Evolutionary conservation across 1,140 invertebrate genomes (phyloP).

Genomic region (Brachionus asplanchnoidis): DNA sequence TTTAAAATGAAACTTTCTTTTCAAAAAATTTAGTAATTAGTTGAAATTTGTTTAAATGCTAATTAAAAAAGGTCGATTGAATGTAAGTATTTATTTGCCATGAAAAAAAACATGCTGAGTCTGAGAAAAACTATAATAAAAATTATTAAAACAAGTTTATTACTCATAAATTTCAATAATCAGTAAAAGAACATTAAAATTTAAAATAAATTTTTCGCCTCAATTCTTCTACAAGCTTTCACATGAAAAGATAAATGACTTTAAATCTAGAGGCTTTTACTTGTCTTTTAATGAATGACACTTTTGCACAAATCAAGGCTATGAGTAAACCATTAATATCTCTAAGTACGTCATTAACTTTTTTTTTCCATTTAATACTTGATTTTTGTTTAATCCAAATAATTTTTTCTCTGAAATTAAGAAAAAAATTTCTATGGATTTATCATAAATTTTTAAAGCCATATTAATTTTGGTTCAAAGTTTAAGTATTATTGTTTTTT

Average conservation of each 20-base stretch:
- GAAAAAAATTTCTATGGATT: not conserved
- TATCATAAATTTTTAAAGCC: not conserved
- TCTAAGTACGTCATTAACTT: not conserved
- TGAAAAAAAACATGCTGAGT: not conserved
- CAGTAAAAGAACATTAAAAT: not conserved
- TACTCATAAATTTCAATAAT: not conserved
- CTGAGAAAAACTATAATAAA: not conserved
- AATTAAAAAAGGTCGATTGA: conserved; percentile 8
- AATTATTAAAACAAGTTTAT: not conserved
- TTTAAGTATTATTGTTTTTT: not conserved
- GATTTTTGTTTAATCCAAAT: not conserved
- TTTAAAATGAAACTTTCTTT: not conserved
- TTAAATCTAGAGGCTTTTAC: not conserved
- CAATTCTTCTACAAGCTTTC: not conserved
- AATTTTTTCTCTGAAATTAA: not conserved
- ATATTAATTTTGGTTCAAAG: not conserved
- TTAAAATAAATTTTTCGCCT: not conserved
- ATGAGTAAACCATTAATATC: not conserved
- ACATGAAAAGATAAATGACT: not conserved
- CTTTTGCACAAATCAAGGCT: not conserved
- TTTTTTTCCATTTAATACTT: not conserved
- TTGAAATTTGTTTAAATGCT: not conserved
- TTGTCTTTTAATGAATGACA: not conserved
- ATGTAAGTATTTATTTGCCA: not conserved
- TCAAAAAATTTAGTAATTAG: not conserved